These are phyloP conservation scores for Zaprionus africanus DNA, from an alignment of 1,140 invertebrate species.

Conservation along the genomic window DNA sequence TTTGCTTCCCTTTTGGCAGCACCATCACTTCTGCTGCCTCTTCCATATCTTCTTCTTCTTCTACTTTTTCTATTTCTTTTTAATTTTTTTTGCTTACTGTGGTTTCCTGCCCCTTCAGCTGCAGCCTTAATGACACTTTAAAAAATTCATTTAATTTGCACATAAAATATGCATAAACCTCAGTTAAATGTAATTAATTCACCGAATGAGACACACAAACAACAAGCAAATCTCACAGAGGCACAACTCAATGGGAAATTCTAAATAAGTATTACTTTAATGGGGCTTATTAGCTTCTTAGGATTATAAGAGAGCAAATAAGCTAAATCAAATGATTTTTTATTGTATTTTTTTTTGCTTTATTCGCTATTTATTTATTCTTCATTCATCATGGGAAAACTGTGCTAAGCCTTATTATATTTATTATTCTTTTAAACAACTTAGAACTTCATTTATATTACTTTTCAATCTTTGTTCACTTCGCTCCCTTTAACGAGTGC, in stretches of 20 bases:
- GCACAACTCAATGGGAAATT: background rate
- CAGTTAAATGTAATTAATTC: conserved; percentile 50
- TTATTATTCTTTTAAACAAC: too few relatives aligned
- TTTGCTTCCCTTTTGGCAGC: conserved; percentile 44
- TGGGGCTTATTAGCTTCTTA: too few relatives aligned
- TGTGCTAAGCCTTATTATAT: too few relatives aligned
- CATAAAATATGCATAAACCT: conserved; percentile 43
- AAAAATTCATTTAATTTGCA: conserved; percentile 47
- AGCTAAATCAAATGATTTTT: too few relatives aligned
- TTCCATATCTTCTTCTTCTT: background rate
- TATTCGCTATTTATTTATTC: too few relatives aligned
- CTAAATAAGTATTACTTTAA: background rate
- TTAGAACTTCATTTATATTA: too few relatives aligned
- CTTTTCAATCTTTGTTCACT: too few relatives aligned
- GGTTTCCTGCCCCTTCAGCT: conserved; percentile 22
- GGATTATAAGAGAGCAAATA: too few relatives aligned
- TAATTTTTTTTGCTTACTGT: conserved; percentile 5
- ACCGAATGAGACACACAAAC: conserved; percentile 13
- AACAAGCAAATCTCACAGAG: background rate
- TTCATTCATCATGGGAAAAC: too few relatives aligned
- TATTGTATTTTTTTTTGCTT: too few relatives aligned
- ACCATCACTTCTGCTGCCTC: conserved; percentile 13
- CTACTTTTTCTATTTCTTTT: background rate
- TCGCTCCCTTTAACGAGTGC: background rate
- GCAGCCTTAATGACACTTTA: conserved; percentile 45